Conservation (phyloP, 2,888 invertebrate genomes). For the Agriopis aurantiaria region DNA sequence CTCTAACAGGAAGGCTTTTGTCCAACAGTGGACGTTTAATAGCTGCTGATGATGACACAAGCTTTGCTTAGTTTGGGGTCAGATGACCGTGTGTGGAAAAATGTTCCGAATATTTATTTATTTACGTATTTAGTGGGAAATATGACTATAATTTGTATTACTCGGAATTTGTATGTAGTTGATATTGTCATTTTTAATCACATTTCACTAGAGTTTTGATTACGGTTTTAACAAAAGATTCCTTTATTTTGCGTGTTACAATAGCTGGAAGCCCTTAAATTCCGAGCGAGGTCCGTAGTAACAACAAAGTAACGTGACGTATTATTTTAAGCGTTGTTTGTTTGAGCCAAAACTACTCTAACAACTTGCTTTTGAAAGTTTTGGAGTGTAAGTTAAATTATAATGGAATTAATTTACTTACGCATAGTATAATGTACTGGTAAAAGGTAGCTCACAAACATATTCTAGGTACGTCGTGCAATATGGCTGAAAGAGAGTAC, state of each 20-base stretch:
- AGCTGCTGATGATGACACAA: too few relatives aligned
- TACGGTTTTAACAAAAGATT: not conserved
- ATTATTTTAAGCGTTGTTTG: slow-evolving; percentile 19
- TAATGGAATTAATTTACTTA: slow-evolving; percentile 20
- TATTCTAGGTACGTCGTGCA: slow-evolving; percentile 11
- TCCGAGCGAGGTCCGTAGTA: not conserved
- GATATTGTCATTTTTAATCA: not conserved
- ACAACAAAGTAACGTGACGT: slow-evolving; percentile 25
- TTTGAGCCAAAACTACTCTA: slow-evolving; percentile 20
- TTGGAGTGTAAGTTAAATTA: slow-evolving; percentile 12
- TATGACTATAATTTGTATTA: too few relatives aligned
- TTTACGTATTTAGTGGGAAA: too few relatives aligned
- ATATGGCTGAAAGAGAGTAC: slow-evolving; percentile 12
- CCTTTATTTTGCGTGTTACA: not conserved
- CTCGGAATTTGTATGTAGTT: too few relatives aligned
- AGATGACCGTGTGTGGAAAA: too few relatives aligned
- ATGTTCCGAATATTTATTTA: too few relatives aligned
- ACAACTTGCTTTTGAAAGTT: slow-evolving; percentile 19
- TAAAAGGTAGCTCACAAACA: not conserved
- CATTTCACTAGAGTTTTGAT: not conserved
- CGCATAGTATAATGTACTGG: not conserved
- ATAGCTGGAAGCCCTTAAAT: slow-evolving; percentile 6
- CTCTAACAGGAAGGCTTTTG: too few relatives aligned
- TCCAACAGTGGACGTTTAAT: too few relatives aligned
- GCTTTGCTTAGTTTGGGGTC: too few relatives aligned